Evolutionary conservation across 2,888 invertebrate species (phyloP), one percentile per base, ranked within the genome.

Genomic region (Ophioninae sp.): DNA sequence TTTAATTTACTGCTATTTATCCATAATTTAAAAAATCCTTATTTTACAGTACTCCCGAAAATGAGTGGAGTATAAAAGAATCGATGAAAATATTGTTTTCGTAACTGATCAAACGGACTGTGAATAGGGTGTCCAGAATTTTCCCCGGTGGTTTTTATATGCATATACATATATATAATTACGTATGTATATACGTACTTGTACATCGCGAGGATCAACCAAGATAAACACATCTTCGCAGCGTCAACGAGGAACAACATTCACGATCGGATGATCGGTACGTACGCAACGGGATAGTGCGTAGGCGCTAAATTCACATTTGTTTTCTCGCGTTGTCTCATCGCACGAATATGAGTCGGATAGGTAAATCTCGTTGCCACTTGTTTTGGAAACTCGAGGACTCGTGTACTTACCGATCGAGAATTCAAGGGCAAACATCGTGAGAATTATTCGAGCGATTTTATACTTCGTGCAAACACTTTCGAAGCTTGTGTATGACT

Each of bases 231-330:
- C 41, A 56, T 74, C 65, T 82, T 69, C n/a, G 20, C 62, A 59
- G 57, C 39, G 30, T 59, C 64, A 30, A 56, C 68, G 83, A 85
- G 86, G 83, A 86, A 87, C 85, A 85, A 86, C 88, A 86, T 85
- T 87, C 82, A 84, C 82, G 87, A 86, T 87, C 89, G 87, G 85
- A 87, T 87, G 88, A 88, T 88, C 88, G 88, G 85, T 85, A 86
- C 77, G 89, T 87, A 85, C 81, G 82, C 79, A 70, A 87, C 82
- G 17, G 64, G 21, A 82, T 17, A 68, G 56, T 39, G 39, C 76
- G 68, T 56, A 41, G 44, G 64, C 37, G 23, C n/a, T 44, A 75
- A 44, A 68, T 39, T 56, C 37, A 39, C 13, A 61, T 69, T 69
- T 44, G 30, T 44, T 44, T 67, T 59, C 39, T 57, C 2, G 50